Evolutionary conservation across 2,797 vertebrate species (phyloP), one percentile per base, ranked within the genome.

Genomic region (Decapterus maruadsi): DNA sequence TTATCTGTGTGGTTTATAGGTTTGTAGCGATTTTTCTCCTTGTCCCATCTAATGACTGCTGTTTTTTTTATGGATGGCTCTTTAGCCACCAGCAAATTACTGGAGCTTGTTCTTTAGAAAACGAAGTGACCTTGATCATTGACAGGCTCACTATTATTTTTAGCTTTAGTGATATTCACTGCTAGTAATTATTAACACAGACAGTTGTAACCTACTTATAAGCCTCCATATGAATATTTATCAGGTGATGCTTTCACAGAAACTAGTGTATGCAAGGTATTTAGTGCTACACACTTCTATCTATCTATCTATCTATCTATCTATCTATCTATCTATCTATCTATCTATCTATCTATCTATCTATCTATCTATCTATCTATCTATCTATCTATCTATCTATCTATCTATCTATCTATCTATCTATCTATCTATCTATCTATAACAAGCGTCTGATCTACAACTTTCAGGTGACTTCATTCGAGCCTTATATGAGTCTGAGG

Each of bases 401-500:
- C 38, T 10, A 40, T 40, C 38, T 10, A 40, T 40, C 38, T 10
- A 40, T 40, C 38, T 10, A 40, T 40, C 38, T 10, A 40, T 40
- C 38, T 10, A 40, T 40, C 38, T 12, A 42, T 40, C 40, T 12
- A 40, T 40, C 40, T 3, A 42, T 13, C 38, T 4, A 5, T 61
- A 42, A 22, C 4, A 10, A 60, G 9, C 10, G 1, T 43, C 19
- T 71, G 46, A 51, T 74, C 7, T 53, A 8, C 38, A 43, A 71
- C 63, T 19, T 57, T 0, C 90, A 99, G 98, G 98, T 45, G 98
- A 99, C 94, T 99, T 99, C 90, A 98, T 99, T 89, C 97, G 97
- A 55, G 97, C 97, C 17, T 93, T 99, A 75, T 99, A 99, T 0
- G 97, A 99, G 90, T 99, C 98, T 0, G 98, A 99, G 94, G 98